Conservation (phyloP, 2,797 vertebrate species). For the Ciconia nigra region DNA sequence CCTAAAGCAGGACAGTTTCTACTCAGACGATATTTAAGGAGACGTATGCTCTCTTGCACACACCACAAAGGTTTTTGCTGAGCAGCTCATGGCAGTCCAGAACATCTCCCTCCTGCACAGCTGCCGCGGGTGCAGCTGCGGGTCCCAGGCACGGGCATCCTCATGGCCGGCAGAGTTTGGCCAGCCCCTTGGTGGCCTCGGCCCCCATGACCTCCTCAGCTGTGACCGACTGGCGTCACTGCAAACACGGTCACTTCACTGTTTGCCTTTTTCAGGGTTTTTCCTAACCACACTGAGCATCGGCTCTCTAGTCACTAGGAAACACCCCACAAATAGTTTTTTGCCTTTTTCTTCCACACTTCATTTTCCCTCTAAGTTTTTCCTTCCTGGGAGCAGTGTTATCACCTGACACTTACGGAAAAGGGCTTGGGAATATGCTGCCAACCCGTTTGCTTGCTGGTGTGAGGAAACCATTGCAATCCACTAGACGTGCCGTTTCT, state of each 20-base stretch:
- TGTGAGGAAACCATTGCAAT: not conserved
- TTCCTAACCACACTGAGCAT: not conserved
- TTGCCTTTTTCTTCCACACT: not conserved
- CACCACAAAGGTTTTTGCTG: not conserved
- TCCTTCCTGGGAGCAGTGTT: not conserved
- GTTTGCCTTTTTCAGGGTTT: not conserved
- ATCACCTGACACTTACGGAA: not conserved
- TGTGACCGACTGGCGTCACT: fast-evolving
- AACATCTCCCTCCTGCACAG: not conserved
- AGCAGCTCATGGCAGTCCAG: not conserved
- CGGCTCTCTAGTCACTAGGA: not conserved
- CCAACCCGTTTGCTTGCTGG: not conserved
- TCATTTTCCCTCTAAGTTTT: not conserved
- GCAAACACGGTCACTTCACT: fast-evolving
- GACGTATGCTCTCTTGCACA: fast-evolving
- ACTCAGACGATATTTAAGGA: not conserved
- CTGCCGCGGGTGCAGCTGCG: fast-evolving
- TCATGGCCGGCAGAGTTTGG: fast-evolving
- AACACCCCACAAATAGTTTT: not conserved
- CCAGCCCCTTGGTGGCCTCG: not conserved
- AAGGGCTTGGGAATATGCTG: not conserved
- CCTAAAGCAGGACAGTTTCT: not conserved
- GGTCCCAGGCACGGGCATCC: not conserved
- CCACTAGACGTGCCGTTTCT: not conserved
- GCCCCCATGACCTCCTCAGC: not conserved